Base-by-base conservation (phyloP, 2,113 vertebrate genomes). In the Andinoacara biseriatus region DNA sequence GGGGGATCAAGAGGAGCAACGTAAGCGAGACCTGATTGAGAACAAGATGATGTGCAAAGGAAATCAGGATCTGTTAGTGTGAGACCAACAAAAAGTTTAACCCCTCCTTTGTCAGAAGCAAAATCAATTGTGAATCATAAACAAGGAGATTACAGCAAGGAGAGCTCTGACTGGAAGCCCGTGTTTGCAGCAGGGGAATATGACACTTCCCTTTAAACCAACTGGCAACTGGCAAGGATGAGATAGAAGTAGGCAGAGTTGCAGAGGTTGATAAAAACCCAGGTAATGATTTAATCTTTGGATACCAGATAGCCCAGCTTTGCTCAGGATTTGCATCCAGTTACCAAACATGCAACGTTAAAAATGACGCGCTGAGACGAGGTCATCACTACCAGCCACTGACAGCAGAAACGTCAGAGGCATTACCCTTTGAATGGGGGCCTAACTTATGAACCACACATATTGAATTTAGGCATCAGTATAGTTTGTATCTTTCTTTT, bases 11-110 rank as follows among this genome's bases (percentile, higher is more conserved):
- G 38, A 61, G 63, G 31, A 67, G 58, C 33, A 61, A 81, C 26
- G 75, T 74, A 86, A 87, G 72, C 40, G 58, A 84, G 56, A 83
- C 72, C 13, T 69, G 85, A 89, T 67, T 76, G 77, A 81, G 83
- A 90, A 88, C 75, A 82, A 75, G 81, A 74, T 9, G 15, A 72
- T 62, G 86, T 81, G 86, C 78, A 33, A 31, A 92, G 86, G 88
- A 91, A 91, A 91, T 91, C 89, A 89, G 35, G 77, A 78, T 75
- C 85, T 82, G 89, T 85, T 81, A 89, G 58, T 20, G 79, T 5
- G 67, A 74, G 83, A 83, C 46, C 63, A 60, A 31, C 58, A 74
- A 26, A 87, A 87, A 87, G 86, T 91, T 83, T 72, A 86, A 89
- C 81, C 77, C 83, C 74, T 89, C 74, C 77, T 87, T 81, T 86